These are phyloP conservation scores for Pseudomyrmex dendroicus DNA, from an alignment of 1,140 invertebrate species.

Conservation along the genomic window DNA sequence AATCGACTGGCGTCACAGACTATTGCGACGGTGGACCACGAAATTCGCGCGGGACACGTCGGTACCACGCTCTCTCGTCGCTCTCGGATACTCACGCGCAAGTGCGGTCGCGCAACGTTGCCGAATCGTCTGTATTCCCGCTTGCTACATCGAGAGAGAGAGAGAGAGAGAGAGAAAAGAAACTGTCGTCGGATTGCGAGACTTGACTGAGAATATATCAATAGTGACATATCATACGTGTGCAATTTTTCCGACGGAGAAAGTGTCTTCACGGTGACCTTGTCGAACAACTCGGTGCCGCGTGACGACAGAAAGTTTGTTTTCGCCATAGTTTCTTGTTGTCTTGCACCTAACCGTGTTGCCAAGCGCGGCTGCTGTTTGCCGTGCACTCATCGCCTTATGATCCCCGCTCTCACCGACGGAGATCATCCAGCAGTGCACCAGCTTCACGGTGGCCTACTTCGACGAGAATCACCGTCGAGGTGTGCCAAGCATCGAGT, in stretches of 20 bases:
- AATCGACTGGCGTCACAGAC: neutral
- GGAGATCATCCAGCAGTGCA: neutral
- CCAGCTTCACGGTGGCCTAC: neutral
- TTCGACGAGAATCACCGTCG: neutral
- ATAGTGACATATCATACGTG: neutral
- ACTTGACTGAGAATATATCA: neutral
- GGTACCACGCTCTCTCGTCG: constrained; percentile 64
- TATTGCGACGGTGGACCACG: constrained; percentile 49
- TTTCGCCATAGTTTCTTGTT: constrained; percentile 44
- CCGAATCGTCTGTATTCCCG: constrained; percentile 60
- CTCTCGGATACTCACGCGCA: constrained; percentile 67
- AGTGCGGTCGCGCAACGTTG: constrained; percentile 77
- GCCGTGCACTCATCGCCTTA: neutral
- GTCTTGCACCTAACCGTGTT: constrained; percentile 64
- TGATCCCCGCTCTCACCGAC: neutral
- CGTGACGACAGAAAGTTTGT: constrained; percentile 23
- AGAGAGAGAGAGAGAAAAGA: too few relatives aligned
- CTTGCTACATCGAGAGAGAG: constrained; percentile 48
- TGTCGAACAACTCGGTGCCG: neutral
- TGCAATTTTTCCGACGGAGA: neutral
- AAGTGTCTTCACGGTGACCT: neutral
- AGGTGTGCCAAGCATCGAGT: neutral
- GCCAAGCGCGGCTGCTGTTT: constrained; percentile 62
- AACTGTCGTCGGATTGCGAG: constrained; percentile 13
- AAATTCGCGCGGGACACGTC: constrained; percentile 70